Base-by-base conservation (phyloP, 2,113 vertebrate genomes). In the Poecilia latipinna region DNA sequence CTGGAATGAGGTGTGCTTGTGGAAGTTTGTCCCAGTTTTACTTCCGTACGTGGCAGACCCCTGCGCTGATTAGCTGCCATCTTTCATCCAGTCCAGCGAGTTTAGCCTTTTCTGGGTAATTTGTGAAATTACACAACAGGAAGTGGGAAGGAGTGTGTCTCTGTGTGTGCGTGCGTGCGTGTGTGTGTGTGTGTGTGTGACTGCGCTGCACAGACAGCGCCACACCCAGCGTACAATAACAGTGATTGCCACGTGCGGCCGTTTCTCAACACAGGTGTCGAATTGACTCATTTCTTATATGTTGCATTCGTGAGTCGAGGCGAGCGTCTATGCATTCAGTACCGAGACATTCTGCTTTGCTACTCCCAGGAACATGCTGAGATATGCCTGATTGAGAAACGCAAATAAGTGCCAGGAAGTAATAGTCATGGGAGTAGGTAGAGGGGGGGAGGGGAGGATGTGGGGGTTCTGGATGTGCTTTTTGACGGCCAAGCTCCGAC, bases 101-200 rank as follows among this genome's bases (percentile, higher is more conserved):
- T 91, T 88, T 54, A 29, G 65, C 22, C 62, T 62, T 32, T 75
- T 62, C 22, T 79, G 0, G 19, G 28, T 77, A 66, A 62, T 77
- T 73, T 72, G 54, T 80, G 70, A 83, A 74, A 78, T 87, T 91
- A 82, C 77, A 60, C 87, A 89, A 91, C 75, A 80, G 87, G 88
- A 89, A 87, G 71, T 74, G 73, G 75, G 33, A 83, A 80, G 68
- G 75, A 68, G 68, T 31, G 37, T 31, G 39, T 28, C 67, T 29
- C 29, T 29, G 29, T 29, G 29, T 28, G 61, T 72, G 0, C 8
- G 39, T 61, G 74, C 32, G 78, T 67, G 60, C 6, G 19, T 51
- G 48, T 22, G 19, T 17, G 48, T 51, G 37, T 17, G 24, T 42
- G 37, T 22, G 29, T 32, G 57, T 54, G 57, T 19, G 32, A 33